Evolutionary conservation across 2,888 invertebrate genomes (phyloP).

Genomic region (Saturnia pavonia): DNA sequence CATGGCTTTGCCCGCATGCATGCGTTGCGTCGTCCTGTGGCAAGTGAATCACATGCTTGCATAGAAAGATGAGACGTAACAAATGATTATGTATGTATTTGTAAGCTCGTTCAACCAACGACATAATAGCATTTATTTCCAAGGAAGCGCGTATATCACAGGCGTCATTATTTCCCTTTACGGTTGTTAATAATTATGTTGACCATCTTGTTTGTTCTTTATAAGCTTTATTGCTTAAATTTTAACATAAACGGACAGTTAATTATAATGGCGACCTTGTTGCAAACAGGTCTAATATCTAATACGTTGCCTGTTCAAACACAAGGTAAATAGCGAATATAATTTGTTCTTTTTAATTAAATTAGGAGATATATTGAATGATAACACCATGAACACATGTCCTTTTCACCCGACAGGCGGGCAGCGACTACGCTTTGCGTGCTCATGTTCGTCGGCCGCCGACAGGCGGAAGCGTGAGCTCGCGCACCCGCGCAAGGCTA

Average conservation of each 20-base stretch:
- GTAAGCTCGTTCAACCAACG: slow-evolving; percentile 38
- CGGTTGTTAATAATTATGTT: slow-evolving; percentile 20
- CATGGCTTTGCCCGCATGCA: slow-evolving; percentile 10
- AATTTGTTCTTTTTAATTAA: not conserved
- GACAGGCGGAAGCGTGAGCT: slow-evolving; percentile 76
- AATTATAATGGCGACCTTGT: not conserved
- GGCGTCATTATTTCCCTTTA: slow-evolving; percentile 28
- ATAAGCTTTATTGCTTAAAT: slow-evolving; percentile 20
- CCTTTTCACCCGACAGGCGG: slow-evolving; percentile 47
- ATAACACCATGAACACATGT: slow-evolving; percentile 24
- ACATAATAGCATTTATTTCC: slow-evolving; percentile 41
- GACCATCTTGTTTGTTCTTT: slow-evolving; percentile 23
- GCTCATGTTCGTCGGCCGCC: slow-evolving; percentile 50
- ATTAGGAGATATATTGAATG: not conserved
- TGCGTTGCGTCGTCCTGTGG: not conserved
- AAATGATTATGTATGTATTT: slow-evolving; percentile 45
- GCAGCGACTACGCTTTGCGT: slow-evolving; percentile 51
- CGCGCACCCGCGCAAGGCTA: slow-evolving; percentile 79
- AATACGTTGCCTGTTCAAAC: not conserved
- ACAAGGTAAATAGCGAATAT: not conserved
- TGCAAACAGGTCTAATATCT: not conserved
- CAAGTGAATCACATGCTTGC: slow-evolving; percentile 33
- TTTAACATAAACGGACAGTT: not conserved
- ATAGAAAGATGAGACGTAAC: slow-evolving; percentile 48
- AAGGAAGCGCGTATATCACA: slow-evolving; percentile 34